Evolutionary conservation across 1,140 invertebrate species (phyloP).

Genomic region (Potamilus streckersoni): DNA sequence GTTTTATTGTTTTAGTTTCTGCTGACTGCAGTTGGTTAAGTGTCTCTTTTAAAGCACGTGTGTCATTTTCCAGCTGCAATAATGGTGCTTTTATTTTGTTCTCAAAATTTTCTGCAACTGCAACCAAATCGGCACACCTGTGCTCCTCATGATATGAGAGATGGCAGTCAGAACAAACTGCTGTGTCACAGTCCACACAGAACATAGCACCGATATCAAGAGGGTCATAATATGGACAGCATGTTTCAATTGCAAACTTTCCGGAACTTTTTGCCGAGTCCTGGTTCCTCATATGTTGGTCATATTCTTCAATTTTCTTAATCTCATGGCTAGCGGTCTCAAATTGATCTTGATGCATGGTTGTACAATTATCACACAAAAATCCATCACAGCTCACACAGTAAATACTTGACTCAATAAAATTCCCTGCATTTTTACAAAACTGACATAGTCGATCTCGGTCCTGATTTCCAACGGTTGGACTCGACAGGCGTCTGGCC

Average conservation of each 20-base stretch:
- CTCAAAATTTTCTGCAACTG: conserved; percentile 55
- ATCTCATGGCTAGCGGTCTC: conserved; percentile 44
- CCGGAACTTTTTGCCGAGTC: conserved; percentile 11
- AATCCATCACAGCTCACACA: conserved; percentile 56
- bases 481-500: conserved; percentile 48
- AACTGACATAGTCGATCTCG: conserved; percentile 36
- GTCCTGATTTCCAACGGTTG: conserved; percentile 21
- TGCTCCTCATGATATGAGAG: conserved; percentile 42
- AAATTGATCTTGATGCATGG: conserved; percentile 29
- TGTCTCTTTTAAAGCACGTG: conserved; percentile 36
- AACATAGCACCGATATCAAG: conserved; percentile 55
- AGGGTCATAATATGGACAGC: conserved; percentile 54
- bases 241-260: conserved; percentile 33
- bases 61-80: conserved; percentile 46
- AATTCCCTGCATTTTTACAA: conserved; percentile 47
- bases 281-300: conserved; percentile 20
- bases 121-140: conserved; percentile 54
- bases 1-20: conserved; percentile 33
- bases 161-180: conserved; percentile 53
- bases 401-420: conserved; percentile 39
- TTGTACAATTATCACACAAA: conserved; percentile 43
- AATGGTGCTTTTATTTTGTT: conserved; percentile 55
- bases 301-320: conserved; percentile 37
- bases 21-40: conserved; percentile 39
- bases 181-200: conserved; percentile 58